Base-by-base conservation (phyloP, 2,888 invertebrate genomes). In the Acanthococcus lagerstroemiae region DNA sequence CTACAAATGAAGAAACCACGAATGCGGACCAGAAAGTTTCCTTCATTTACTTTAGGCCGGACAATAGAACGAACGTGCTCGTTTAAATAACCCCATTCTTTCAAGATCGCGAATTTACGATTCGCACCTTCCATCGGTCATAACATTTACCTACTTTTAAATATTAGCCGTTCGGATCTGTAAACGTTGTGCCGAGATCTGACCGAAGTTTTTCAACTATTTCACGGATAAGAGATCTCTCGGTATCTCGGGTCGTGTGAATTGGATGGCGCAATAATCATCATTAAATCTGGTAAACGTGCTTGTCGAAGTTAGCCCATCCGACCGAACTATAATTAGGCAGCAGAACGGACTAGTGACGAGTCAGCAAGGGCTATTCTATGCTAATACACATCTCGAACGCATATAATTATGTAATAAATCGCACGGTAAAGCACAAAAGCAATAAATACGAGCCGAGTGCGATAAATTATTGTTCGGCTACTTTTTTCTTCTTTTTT, bases 181-280 rank as follows among this genome's bases (percentile, higher is more conserved):
- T n/a, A n/a, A n/a, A n/a, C n/a, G n/a, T n/a, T n/a, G n/a, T n/a
- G n/a, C n/a, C n/a, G n/a, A n/a, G n/a, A n/a, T n/a, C n/a, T n/a
- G n/a, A n/a, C 37, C 37, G n/a, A 37, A 37, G 37, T 37, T 27
- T 24, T 46, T 58, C 58, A 48, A 61, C 48, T 25, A 61, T 52
- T 60, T 57, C 19, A 30, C 52, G 63, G 54, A 54, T 63, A 63
- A 63, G 25, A 63, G 54, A 63, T 63, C 63, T 52, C 27, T 15
- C 52, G n/a, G n/a, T n/a, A n/a, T n/a, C n/a, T 22, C n/a, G 50
- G 50, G 63, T 63, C 63, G 52, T 63, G 63, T 54, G 63, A 63
- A 63, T 63, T 63, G 54, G 30, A 63, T 63, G 63, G 63, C 63
- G 63, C 63, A 63, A 63, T 63, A 37, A 63, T 63, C 52, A 22